Conservation (phyloP, 1,140 invertebrate species). For the Drosophila mayri region DNA sequence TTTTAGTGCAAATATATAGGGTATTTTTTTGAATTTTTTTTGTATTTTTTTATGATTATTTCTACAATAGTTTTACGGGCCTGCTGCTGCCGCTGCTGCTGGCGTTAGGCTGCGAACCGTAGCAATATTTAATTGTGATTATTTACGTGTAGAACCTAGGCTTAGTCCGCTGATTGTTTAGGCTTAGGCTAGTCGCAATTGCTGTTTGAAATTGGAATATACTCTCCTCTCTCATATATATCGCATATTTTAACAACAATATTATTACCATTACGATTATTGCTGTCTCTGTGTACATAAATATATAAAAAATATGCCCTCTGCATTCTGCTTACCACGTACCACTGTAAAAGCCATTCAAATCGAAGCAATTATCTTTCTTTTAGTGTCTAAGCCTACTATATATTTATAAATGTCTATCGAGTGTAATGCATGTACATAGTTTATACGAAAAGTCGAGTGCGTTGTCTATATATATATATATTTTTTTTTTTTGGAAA, state of each 20-base stretch:
- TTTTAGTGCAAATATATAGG: conserved; percentile 48
- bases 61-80: conserved; percentile 67
- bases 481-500: conserved; percentile 42
- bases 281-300: conserved; percentile 50
- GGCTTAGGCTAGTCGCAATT: conserved; percentile 17
- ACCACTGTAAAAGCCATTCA: conserved; percentile 31
- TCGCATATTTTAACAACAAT: conserved; percentile 5
- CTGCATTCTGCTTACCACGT: too few relatives aligned
- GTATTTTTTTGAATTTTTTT: neutral
- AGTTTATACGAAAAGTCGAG: conserved; percentile 48
- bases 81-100: conserved; percentile 17
- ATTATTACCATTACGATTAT: neutral
- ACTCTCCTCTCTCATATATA: conserved; percentile 3
- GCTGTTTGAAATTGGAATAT: conserved; percentile 3
- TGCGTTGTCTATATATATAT: conserved; percentile 8
- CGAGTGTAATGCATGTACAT: conserved; percentile 77
- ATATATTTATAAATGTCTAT: conserved; percentile 53
- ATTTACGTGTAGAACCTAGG: conserved; percentile 55
- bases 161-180: conserved; percentile 46
- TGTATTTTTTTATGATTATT: conserved; percentile 33
- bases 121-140: conserved; percentile 82
- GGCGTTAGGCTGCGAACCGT: conserved; percentile 56
- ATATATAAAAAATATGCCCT: conserved; percentile 14
- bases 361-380: conserved; percentile 50
- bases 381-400: conserved; percentile 53